A percentile compares a stretch with the other conserved stretches of the same genome.
These are phyloP conservation scores for Garra rufa DNA, from an alignment of 2,113 vertebrate species.

Conservation along the genomic window DNA sequence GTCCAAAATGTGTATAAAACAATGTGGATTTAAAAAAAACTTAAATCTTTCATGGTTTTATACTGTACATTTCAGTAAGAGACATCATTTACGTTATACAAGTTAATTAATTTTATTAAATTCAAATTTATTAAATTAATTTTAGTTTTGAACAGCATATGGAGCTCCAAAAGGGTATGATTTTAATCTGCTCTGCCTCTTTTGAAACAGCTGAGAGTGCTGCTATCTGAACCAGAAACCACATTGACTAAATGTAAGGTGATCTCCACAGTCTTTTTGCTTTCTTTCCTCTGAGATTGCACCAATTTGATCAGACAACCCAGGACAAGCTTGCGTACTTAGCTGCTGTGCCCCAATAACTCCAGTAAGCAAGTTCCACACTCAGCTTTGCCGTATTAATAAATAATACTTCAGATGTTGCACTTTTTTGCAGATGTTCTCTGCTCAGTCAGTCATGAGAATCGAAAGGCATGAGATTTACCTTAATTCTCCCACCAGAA, in stretches of 20 bases:
- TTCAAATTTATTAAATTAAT: too few relatives aligned
- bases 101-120: too few relatives aligned
- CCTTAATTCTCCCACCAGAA: conserved; percentile 47
- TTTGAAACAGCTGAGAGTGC: conserved; percentile 8
- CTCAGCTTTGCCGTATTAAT: conserved; percentile 60
- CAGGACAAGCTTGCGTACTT: conserved; percentile 30
- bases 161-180: neutral
- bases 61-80: too few relatives aligned
- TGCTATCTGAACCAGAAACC: neutral
- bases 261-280: conserved; percentile 58
- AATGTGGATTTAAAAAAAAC: too few relatives aligned
- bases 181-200: neutral
- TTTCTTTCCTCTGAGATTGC: conserved; percentile 6
- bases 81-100: too few relatives aligned
- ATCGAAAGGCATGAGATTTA: conserved; percentile 48
- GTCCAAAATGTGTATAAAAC: too few relatives aligned
- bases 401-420: conserved; percentile 64
- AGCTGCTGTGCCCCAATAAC: conserved; percentile 7
- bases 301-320: conserved; percentile 57
- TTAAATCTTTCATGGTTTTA: too few relatives aligned
- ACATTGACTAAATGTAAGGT: conserved; percentile 57
- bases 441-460: conserved; percentile 36
- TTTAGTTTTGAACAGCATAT: neutral
- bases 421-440: conserved; percentile 33
- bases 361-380: conserved; percentile 59